Conservation (phyloP, 2,888 invertebrate genomes). For the Caenorhabditis japonica region DNA sequence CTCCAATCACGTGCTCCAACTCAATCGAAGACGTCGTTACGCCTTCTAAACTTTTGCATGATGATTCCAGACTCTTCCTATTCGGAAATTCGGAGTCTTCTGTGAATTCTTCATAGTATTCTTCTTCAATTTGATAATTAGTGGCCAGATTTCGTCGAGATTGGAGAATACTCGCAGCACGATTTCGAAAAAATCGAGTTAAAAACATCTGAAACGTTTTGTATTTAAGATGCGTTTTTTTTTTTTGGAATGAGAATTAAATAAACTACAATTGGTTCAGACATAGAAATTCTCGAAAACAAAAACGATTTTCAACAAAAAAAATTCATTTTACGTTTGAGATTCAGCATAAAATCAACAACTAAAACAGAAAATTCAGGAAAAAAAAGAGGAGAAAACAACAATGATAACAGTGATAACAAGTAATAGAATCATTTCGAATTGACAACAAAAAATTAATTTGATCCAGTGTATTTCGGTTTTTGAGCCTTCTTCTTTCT, state of each 20-base stretch:
- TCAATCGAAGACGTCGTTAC: conserved; percentile 1
- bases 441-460: neutral
- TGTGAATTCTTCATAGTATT: conserved; percentile 36
- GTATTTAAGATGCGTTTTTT: no score
- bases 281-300: neutral
- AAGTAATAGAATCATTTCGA: conserved; percentile 11
- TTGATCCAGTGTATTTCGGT: conserved; percentile 36
- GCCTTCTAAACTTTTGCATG: conserved; percentile 13
- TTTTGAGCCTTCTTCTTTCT: conserved; percentile 43
- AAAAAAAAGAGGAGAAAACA: conserved; percentile 9
- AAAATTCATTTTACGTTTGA: conserved; percentile 10
- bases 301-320: no score
- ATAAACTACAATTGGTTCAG: no score
- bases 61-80: no score
- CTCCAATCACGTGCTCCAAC: conserved; percentile 23
- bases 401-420: conserved; percentile 17
- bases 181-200: no score
- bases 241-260: no score
- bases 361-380: conserved; percentile 4
- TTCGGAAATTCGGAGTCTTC: neutral
- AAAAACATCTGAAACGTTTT: no score
- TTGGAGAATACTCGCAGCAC: no score
- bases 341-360: conserved; percentile 1
- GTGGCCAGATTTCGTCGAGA: neutral
- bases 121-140: conserved; percentile 33